Evolutionary conservation across 2,888 invertebrate species (phyloP).

Genomic region (Eledone cirrhosa): DNA sequence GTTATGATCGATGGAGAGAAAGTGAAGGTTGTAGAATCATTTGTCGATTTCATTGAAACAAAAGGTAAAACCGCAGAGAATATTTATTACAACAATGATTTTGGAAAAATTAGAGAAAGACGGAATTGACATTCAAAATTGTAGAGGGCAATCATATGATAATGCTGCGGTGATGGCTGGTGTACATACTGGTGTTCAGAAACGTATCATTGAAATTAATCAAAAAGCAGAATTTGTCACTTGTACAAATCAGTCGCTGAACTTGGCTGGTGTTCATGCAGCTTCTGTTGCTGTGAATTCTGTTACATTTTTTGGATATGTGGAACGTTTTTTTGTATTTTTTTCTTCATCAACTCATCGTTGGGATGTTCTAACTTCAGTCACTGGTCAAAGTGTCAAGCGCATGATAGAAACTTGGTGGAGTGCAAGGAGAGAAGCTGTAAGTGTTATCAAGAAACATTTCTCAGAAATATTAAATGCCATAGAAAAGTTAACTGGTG

Average conservation of each 20-base stretch:
- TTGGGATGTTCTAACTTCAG: no score
- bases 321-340: not conserved
- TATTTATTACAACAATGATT: slow-evolving; percentile 1
- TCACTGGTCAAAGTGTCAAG: no score
- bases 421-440: slow-evolving; percentile 1
- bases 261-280: not conserved
- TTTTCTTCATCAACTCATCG: no score
- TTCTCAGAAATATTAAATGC: not conserved
- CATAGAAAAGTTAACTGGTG: not conserved
- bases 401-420: no score
- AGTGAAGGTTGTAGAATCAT: not conserved
- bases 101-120: no score
- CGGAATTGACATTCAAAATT: not conserved
- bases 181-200: not conserved
- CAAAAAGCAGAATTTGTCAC: no score
- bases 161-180: not conserved
- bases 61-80: slow-evolving; percentile 1
- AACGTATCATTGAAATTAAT: not conserved
- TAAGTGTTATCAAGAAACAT: not conserved
- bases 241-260: not conserved
- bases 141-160: not conserved
- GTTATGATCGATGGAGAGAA: not conserved
- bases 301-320: not conserved
- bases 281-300: slow-evolving; percentile 11
- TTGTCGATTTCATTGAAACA: slow-evolving; percentile 2